Percentiles rank a stretch among this genome's conserved stretches.
Conservation (phyloP, 1,140 invertebrate genomes). For the Pteromalus puparum region DNA sequence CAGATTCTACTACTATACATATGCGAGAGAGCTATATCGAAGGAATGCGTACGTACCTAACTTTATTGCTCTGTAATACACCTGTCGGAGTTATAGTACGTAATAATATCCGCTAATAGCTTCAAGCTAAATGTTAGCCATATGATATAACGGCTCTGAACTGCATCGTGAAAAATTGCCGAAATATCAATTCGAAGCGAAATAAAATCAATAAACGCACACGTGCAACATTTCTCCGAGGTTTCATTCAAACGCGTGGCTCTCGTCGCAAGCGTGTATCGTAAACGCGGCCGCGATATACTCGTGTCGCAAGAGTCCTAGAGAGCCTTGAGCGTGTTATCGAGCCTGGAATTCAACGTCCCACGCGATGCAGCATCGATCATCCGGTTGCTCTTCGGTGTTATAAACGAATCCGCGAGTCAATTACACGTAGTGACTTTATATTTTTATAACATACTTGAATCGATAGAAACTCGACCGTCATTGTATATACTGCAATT, state of each 20-base stretch:
- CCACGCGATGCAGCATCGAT: constrained; percentile 32
- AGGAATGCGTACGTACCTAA: background rate
- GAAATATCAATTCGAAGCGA: no score
- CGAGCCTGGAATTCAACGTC: constrained; percentile 39
- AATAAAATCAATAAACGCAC: no score
- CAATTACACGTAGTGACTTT: background rate
- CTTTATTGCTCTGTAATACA: background rate
- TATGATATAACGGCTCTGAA: no score
- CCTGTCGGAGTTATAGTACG: background rate
- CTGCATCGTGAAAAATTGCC: no score
- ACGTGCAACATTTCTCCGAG: background rate
- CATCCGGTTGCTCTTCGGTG: background rate
- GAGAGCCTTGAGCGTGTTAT: constrained; percentile 43
- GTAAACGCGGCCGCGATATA: constrained; percentile 10
- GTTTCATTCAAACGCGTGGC: background rate
- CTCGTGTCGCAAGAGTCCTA: constrained; percentile 13
- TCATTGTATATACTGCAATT: no score
- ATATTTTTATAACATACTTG: background rate
- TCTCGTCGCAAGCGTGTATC: background rate
- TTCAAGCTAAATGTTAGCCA: no score
- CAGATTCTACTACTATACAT: no score
- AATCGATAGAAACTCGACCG: background rate
- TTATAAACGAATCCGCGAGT: background rate
- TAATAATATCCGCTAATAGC: no score
- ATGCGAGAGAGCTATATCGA: background rate